Evolutionary conservation across 2,113 vertebrate genomes (phyloP).

Genomic region (Catagonus wagneri): DNA sequence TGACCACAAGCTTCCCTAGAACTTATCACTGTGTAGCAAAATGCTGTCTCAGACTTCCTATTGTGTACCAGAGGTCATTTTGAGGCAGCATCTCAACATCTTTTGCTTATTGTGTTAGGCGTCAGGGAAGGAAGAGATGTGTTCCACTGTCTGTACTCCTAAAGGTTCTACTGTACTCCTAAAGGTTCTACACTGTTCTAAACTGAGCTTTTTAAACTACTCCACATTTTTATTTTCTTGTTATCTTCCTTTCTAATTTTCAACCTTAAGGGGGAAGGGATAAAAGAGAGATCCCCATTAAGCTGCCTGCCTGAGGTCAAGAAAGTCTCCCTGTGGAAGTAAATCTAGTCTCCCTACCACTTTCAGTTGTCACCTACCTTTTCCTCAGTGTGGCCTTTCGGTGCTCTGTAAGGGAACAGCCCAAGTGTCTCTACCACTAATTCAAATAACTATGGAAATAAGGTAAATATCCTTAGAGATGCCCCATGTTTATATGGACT

Average conservation of each 20-base stretch:
- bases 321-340: not conserved
- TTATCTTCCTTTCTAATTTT: slow-evolving; percentile 24
- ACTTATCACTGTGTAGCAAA: not conserved
- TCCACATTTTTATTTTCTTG: not conserved
- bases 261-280: not conserved
- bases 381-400: not conserved
- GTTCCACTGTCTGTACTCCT: not conserved
- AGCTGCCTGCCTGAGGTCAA: not conserved
- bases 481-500: not conserved
- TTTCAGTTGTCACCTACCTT: not conserved
- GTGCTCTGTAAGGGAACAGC: not conserved
- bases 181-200: not conserved
- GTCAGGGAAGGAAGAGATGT: not conserved
- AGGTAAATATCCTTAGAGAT: not conserved
- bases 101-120: not conserved
- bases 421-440: not conserved
- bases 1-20: not conserved
- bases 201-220: not conserved
- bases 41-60: not conserved
- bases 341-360: not conserved
- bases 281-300: not conserved
- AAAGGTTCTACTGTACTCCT: not conserved
- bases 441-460: not conserved
- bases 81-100: not conserved
- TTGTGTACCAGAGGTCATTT: not conserved